A percentile compares a stretch with the other conserved stretches of the same genome.
phyloP scores from a whole-genome alignment of 1,140 invertebrate genomes.

The Ruditapes philippinarum region DNA sequence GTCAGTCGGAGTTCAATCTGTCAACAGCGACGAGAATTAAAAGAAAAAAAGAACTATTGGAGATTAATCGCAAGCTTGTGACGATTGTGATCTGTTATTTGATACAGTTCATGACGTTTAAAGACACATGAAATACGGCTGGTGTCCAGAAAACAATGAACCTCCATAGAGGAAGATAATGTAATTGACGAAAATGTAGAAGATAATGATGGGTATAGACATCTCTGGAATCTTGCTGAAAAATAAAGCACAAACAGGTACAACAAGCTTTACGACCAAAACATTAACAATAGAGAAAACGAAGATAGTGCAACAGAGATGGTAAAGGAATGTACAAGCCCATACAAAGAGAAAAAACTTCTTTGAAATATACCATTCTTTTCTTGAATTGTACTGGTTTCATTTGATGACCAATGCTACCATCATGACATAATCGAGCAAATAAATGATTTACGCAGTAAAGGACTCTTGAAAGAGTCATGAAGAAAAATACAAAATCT shows the following conservation, averaged over 20 bases:
- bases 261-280: slow-evolving; percentile 35
- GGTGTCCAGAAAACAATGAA: background rate
- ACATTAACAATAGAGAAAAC: slow-evolving; percentile 33
- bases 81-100: too few relatives aligned
- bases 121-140: background rate
- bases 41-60: background rate
- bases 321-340: background rate
- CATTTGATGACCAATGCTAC: too few relatives aligned
- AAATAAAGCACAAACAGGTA: slow-evolving; percentile 3
- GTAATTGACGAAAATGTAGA: background rate
- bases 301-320: slow-evolving; percentile 22
- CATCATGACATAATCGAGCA: background rate
- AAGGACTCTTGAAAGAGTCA: background rate
- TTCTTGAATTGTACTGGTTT: too few relatives aligned
- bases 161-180: background rate
- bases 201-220: background rate
- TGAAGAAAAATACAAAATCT: background rate
- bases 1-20: background rate
- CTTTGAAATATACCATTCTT: too few relatives aligned
- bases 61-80: background rate
- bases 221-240: slow-evolving; percentile 7
- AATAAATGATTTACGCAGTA: background rate
- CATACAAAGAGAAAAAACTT: slow-evolving; percentile 41
- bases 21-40: background rate
- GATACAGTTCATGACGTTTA: too few relatives aligned